These are phyloP conservation scores for Hemicentrotus pulcherrimus DNA, from an alignment of 35 echinoderm and acorn worm species.

Conservation along the genomic window DNA sequence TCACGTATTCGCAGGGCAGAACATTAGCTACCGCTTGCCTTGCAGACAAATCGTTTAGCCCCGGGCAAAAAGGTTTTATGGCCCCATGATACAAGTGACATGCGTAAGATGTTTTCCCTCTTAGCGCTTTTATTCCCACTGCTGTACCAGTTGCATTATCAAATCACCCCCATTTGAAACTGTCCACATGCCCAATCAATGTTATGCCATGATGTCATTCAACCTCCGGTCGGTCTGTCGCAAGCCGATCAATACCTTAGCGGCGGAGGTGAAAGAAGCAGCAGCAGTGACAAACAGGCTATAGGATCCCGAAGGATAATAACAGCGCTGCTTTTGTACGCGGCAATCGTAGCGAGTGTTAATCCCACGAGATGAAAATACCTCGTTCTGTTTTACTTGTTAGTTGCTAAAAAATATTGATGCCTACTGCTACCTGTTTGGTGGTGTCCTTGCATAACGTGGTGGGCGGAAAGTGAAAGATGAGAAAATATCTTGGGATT, in stretches of 20 bases:
- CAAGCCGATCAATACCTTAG: neutral
- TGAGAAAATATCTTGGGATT: neutral
- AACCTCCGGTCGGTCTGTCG: neutral
- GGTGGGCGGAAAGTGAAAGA: neutral
- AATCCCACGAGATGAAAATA: neutral
- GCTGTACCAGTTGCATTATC: neutral
- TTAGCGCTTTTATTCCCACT: neutral
- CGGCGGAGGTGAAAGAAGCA: neutral
- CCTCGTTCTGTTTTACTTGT: constrained; percentile 17
- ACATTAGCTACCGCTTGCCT: neutral
- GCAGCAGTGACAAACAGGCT: neutral
- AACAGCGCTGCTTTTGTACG: neutral
- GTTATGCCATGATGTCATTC: neutral
- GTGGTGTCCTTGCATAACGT: neutral
- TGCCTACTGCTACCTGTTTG: neutral
- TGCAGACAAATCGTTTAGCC: neutral
- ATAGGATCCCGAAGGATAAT: neutral
- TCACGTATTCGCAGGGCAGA: neutral
- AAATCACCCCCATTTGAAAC: neutral
- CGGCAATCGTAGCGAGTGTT: neutral
- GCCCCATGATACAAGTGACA: neutral
- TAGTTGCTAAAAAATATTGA: neutral
- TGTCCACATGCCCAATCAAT: neutral
- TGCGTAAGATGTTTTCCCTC: neutral
- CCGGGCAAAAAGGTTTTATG: neutral